Evolutionary conservation across 2,797 vertebrate species (phyloP), one percentile per base, ranked within the genome.

Genomic region (Margarornis squamiger): DNA sequence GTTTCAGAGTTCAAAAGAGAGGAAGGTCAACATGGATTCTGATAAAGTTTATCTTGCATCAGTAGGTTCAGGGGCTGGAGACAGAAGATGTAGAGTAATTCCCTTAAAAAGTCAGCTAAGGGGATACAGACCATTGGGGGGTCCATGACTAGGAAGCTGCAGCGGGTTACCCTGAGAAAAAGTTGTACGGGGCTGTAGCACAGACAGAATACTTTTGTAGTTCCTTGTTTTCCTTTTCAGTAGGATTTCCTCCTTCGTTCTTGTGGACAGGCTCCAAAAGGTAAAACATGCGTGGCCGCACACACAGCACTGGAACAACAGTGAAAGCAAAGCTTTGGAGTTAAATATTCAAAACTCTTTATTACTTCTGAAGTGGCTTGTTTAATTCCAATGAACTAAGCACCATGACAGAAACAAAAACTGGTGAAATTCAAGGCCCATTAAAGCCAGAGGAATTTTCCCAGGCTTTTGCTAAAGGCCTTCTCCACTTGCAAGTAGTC

Each of bases 1-100:
- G 80, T 92, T 97, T 63, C 59, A 7, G 34, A 93, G 92, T 85
- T 96, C 90, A 93, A 81, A 96, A 84, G 91, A 90, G 55, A 95
- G 92, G 82, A 94, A 92, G 92, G 86, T 90, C 88, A 95, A 34
- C 45, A 15, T 8, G 45, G 63, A 36, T 95, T 88, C 90, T 81
- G 87, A 94, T 96, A 86, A 91, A 91, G 14, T 96, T 93, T 95
- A 70, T 93, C 92, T 95, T 0, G 0, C 16, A 19, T 59, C 70
- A 94, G 12, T 76, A 65, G 78, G 39, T 81, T 90, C 71, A 78
- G 79, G 58, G 48, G 39, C 73, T 86, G 62, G 29, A 74, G 68
- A 88, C 10, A 20, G 29, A 81, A 86, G 48, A 78, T 36, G 48
- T 17, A 9, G 16, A 72, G 46, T 45, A 83, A 36, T 24, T 83